Percentiles rank a stretch among this genome's conserved stretches.
Evolutionary conservation across 37 sponge, comb jelly and placozoan species (phyloP).

Genomic region (Spongilla lacustris): DNA sequence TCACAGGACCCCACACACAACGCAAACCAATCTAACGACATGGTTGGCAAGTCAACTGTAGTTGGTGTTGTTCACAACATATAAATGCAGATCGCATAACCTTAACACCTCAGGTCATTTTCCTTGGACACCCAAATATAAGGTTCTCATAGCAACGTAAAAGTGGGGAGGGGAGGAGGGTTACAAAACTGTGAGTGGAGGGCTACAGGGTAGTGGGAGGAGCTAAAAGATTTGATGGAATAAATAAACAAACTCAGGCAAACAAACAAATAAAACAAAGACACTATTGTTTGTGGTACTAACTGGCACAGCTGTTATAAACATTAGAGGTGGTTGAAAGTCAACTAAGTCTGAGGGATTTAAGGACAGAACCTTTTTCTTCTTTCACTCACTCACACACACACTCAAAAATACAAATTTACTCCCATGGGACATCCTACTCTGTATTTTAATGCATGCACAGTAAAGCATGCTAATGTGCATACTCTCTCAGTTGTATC

Average conservation of each 20-base stretch:
- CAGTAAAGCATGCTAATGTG: too few relatives aligned
- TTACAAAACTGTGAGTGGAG: too few relatives aligned
- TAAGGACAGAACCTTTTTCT: background rate
- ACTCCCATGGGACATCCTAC: background rate
- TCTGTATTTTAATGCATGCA: background rate
- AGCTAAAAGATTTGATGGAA: background rate
- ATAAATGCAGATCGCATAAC: background rate
- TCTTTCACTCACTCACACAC: background rate
- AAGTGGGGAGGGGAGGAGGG: background rate
- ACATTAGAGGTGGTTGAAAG: background rate
- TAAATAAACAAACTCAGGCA: background rate
- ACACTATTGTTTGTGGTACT: background rate
- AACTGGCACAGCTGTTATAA: background rate
- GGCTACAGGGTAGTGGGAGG: background rate
- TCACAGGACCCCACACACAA: background rate
- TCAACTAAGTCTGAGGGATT: background rate
- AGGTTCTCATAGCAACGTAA: background rate
- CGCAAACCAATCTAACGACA: background rate
- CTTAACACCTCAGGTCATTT: background rate
- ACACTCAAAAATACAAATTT: background rate
- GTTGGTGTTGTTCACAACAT: background rate
- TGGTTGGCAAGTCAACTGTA: conserved; percentile 1
- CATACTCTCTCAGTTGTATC: too few relatives aligned
- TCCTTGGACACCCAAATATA: background rate
- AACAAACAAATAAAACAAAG: background rate